Evolutionary conservation across 2,797 vertebrate genomes (phyloP).

Genomic region (Smutsia temminckii): DNA sequence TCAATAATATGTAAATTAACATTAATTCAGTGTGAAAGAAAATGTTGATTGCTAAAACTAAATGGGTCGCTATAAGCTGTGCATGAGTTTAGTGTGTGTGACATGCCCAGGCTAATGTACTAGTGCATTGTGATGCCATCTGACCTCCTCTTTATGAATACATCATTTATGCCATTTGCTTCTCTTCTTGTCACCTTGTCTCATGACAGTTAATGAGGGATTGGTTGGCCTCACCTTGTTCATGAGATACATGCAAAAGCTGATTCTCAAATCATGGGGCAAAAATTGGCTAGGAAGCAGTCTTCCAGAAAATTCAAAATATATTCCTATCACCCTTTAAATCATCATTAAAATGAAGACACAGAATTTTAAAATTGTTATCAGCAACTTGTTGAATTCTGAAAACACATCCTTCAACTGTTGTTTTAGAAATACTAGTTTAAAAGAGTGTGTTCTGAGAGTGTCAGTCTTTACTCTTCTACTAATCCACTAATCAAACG

Average conservation of each 20-base stretch:
- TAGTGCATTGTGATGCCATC: neutral
- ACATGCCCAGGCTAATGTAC: neutral
- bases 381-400: conserved; percentile 1
- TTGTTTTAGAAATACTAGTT: neutral
- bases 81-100: neutral
- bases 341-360: neutral
- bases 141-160: neutral
- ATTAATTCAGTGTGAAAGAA: conserved; percentile 41
- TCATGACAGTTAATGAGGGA: neutral
- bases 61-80: neutral
- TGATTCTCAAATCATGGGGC: neutral
- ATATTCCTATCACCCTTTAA: neutral
- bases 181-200: neutral
- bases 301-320: conserved; percentile 31
- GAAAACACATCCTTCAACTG: neutral
- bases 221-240: neutral
- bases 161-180: neutral
- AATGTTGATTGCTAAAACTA: conserved; percentile 2
- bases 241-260: neutral
- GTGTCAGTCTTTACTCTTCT: neutral
- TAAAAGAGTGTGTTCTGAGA: neutral
- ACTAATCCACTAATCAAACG: neutral
- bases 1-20: neutral
- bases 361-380: neutral
- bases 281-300: neutral